A percentile compares a stretch with the other conserved stretches of the same genome.
These are phyloP conservation scores for Nephrotoma flavescens DNA, from an alignment of 2,888 invertebrate species.

Conservation along the genomic window DNA sequence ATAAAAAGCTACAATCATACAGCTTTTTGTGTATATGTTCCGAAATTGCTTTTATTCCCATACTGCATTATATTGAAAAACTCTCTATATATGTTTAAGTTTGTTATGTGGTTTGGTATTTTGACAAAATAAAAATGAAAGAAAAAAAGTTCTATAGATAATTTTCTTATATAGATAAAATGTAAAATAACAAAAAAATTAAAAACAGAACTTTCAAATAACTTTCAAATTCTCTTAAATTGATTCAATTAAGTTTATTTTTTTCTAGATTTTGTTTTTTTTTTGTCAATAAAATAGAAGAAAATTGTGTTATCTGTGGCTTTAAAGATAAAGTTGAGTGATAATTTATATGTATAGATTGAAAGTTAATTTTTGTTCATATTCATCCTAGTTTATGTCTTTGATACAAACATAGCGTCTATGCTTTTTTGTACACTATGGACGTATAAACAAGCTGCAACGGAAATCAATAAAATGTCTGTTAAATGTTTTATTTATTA, in stretches of 20 bases:
- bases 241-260: background rate
- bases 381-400: too few species aligned
- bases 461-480: too few species aligned
- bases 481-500: rapidly evolving
- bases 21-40: background rate
- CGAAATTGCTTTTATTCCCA: background rate
- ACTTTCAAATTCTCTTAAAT: background rate
- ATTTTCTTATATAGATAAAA: background rate
- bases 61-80: background rate
- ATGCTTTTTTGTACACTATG: too few species aligned
- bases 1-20: background rate
- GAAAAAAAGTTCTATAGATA: background rate
- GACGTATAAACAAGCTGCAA: too few species aligned
- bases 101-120: background rate
- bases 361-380: too few species aligned
- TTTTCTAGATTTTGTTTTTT: background rate
- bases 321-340: background rate
- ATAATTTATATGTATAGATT: background rate
- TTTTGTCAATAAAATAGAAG: background rate
- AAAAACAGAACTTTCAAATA: background rate
- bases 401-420: too few species aligned
- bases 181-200: background rate
- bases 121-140: background rate
- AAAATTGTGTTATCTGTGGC: background rate
- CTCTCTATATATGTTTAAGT: background rate